phyloP scores from a whole-genome alignment of 2,797 vertebrate species.

The Sebastes matsubarae region DNA sequence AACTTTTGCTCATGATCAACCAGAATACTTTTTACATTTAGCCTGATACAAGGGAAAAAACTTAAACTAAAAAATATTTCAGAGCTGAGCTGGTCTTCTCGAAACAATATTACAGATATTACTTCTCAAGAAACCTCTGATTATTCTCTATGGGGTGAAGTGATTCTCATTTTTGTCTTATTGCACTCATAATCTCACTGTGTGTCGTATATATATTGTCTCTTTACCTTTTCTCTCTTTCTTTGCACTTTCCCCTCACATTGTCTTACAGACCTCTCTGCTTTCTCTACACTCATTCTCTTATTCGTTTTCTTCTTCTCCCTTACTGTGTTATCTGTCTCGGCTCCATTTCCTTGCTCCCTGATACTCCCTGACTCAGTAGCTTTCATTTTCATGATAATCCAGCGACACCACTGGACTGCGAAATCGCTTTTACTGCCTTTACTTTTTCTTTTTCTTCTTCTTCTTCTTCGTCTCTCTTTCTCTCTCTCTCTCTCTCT shows the following conservation, averaged over 20 bases:
- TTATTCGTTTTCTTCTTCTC: conserved; percentile 71
- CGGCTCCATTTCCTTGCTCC: conserved; percentile 81
- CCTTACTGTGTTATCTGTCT: conserved; percentile 81
- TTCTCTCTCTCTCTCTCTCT: conserved; percentile 8
- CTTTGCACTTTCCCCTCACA: conserved; percentile 73
- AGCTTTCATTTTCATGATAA: conserved; percentile 88
- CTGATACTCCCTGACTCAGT: conserved; percentile 84
- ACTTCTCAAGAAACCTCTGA: conserved; percentile 77
- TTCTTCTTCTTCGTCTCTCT: conserved; percentile 10
- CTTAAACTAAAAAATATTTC: conserved; percentile 57
- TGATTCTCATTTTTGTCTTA: conserved; percentile 80
- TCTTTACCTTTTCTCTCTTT: conserved; percentile 77
- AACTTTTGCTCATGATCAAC: conserved; percentile 45
- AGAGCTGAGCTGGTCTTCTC: conserved; percentile 63
- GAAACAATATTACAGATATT: conserved; percentile 81
- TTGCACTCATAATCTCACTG: conserved; percentile 78
- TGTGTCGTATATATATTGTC: conserved; percentile 82
- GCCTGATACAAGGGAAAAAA: conserved; percentile 21
- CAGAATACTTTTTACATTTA: conserved; percentile 23
- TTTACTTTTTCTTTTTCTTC: conserved; percentile 34
- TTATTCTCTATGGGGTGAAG: conserved; percentile 78
- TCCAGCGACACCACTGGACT: conserved; percentile 83
- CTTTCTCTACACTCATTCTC: conserved; percentile 63
- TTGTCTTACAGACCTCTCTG: conserved; percentile 76
- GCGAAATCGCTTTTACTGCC: conserved; percentile 81